phyloP scores from a whole-genome alignment of 2,888 invertebrate genomes.

The Phytoseiulus persimilis region DNA sequence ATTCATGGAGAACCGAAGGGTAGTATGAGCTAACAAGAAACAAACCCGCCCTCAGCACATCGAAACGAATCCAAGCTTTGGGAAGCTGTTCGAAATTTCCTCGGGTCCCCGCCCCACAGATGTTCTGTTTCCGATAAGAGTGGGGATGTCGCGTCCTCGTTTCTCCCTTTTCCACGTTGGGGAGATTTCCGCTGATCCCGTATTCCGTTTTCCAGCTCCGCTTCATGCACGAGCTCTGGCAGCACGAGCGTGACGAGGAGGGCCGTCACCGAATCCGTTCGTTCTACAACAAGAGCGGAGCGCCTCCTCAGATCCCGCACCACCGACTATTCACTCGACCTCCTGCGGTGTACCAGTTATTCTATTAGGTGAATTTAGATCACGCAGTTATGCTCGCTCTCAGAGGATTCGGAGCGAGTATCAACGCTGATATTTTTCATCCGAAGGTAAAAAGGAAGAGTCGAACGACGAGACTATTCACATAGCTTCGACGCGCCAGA shows the following conservation, averaged over 20 bases:
- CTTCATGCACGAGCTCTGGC: slow-evolving; percentile 34
- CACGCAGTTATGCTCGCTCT: background rate
- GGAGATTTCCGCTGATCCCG: background rate
- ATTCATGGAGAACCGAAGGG: slow-evolving; percentile 37
- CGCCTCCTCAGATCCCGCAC: slow-evolving; percentile 39
- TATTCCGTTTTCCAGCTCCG: slow-evolving; percentile 6
- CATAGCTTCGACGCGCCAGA: too few species aligned
- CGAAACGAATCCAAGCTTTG: background rate
- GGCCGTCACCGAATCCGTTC: slow-evolving; percentile 30
- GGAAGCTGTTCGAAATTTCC: background rate
- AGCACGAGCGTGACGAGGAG: slow-evolving; percentile 36
- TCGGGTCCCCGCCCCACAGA: background rate
- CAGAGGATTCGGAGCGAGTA: too few species aligned
- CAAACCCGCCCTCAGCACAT: background rate
- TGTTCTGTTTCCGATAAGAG: background rate
- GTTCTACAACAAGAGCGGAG: slow-evolving; percentile 39
- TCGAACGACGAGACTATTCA: too few species aligned
- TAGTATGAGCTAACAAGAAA: background rate
- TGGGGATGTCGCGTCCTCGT: too few species aligned
- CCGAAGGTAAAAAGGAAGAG: too few species aligned
- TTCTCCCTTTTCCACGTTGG: too few species aligned
- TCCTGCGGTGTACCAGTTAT: slow-evolving; percentile 34
- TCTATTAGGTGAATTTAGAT: slow-evolving; percentile 1
- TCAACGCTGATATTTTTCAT: too few species aligned
- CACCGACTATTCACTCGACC: slow-evolving; percentile 36